Evolutionary conservation across 2,113 vertebrate species (phyloP), one percentile per base, ranked within the genome.

Genomic region (Columbina picui): DNA sequence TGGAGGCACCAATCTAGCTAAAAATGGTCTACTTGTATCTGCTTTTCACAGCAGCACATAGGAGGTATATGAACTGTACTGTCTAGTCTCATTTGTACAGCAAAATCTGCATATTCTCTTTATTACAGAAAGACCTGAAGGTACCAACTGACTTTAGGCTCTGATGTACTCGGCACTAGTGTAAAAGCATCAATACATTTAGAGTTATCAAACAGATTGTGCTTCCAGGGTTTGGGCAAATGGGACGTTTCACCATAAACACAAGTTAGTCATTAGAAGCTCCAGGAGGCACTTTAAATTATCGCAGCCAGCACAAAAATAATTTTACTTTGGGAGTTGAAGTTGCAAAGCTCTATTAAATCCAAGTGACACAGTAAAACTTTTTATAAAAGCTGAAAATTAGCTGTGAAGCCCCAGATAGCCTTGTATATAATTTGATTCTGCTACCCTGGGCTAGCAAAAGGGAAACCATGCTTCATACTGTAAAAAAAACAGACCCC

Each of bases 311-410:
- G 90, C n/a, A 82, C 23, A 89, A 83, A 94, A 93, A 86, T 43
- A 94, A 61, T 86, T 83, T 77, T 69, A 80, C 68, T 92, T 88
- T 34, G 69, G 55, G 73, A 97, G 60, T 0, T 78, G 47, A 95
- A 90, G 69, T 59, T 64, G 43, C 69, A 95, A 89, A 92, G 34
- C 32, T 81, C 36, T 70, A 93, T 56, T 63, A 93, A 89, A 89
- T 74, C 47, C 64, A 93, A 80, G 41, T 4, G 23, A 64, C 84
- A 84, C 11, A 50, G 29, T 91, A 78, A 77, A 95, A 91, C 65
- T 81, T 79, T 38, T 89, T 30, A 61, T 52, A 64, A 94, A 91
- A 87, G 84, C 49, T 91, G 74, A 56, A 91, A 94, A 89, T 52
- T 36, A 88, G 55, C 74, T 88, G 26, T 74, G 71, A 93, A 96